Conservation (phyloP, 2,797 vertebrate species). For the Discoglossus pictus region DNA sequence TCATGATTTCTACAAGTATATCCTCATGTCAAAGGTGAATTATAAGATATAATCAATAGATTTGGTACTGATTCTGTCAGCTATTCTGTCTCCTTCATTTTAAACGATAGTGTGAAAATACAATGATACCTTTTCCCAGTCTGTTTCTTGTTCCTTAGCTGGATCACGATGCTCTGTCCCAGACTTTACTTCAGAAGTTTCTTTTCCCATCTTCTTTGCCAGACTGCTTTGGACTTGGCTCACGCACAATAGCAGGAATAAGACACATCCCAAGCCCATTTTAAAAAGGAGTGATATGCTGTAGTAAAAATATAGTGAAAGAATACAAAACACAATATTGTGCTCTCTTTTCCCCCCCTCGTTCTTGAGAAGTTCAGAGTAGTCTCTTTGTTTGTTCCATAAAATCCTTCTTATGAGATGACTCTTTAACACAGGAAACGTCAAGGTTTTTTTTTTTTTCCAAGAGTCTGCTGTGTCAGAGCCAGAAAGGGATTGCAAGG, state of each 20-base stretch:
- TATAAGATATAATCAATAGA: too few species aligned
- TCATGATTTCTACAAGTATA: too few species aligned
- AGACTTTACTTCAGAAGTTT: neutral
- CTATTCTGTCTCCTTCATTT: too few species aligned
- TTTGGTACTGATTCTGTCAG: too few species aligned
- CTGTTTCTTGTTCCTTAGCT: conserved; percentile 6
- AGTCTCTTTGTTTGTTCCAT: conserved; percentile 25
- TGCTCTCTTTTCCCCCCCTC: neutral
- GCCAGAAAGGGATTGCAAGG: conserved; percentile 5
- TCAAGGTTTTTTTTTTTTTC: conserved; percentile 36
- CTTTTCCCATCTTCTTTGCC: neutral
- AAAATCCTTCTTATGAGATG: conserved; percentile 39
- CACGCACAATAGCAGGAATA: conserved; percentile 24
- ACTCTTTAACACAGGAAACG: conserved; percentile 45
- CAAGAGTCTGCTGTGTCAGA: conserved; percentile 24
- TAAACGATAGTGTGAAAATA: too few species aligned
- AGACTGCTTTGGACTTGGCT: conserved; percentile 4
- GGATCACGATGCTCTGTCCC: neutral
- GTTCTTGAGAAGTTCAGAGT: neutral
- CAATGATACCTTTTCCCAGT: conserved; percentile 16
- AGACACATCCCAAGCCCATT: conserved; percentile 29
- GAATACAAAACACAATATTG: neutral
- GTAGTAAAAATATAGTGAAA: neutral
- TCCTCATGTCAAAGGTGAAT: too few species aligned
- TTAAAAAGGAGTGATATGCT: neutral